Conservation (phyloP, 1,140 invertebrate genomes). For the Orchestia grillus region DNA sequence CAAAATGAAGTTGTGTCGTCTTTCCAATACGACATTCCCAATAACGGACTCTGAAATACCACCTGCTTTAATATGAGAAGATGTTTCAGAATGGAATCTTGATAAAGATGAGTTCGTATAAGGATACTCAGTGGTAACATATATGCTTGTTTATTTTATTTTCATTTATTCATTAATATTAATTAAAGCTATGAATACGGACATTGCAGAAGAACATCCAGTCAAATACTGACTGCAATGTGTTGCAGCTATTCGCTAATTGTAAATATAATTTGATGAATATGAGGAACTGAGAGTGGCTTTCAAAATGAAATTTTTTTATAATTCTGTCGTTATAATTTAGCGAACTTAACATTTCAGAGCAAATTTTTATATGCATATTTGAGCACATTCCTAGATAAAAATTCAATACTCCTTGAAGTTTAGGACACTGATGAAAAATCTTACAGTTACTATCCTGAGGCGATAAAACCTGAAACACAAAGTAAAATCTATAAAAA, state of each 20-base stretch:
- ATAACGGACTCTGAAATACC: not conserved
- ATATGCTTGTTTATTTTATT: not conserved
- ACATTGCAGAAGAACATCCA: not conserved
- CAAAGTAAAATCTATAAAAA: no score
- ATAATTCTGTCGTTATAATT: not conserved
- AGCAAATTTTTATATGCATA: not conserved
- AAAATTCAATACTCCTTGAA: no score
- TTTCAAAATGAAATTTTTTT: not conserved
- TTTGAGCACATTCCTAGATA: not conserved
- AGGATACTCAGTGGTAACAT: not conserved
- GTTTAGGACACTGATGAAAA: no score
- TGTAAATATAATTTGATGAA: not conserved
- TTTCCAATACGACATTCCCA: not conserved
- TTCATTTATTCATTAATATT: not conserved
- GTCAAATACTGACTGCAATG: not conserved
- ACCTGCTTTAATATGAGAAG: not conserved
- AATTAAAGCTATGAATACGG: not conserved
- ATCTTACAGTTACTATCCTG: no score
- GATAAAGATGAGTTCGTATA: not conserved
- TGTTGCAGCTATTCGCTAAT: not conserved
- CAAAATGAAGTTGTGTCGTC: not conserved
- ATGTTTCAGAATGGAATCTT: not conserved
- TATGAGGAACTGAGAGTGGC: not conserved
- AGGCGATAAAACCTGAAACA: no score
- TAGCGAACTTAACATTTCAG: not conserved